Conservation (phyloP, 1,140 invertebrate species). For the Meloidogyne floridensis region DNA sequence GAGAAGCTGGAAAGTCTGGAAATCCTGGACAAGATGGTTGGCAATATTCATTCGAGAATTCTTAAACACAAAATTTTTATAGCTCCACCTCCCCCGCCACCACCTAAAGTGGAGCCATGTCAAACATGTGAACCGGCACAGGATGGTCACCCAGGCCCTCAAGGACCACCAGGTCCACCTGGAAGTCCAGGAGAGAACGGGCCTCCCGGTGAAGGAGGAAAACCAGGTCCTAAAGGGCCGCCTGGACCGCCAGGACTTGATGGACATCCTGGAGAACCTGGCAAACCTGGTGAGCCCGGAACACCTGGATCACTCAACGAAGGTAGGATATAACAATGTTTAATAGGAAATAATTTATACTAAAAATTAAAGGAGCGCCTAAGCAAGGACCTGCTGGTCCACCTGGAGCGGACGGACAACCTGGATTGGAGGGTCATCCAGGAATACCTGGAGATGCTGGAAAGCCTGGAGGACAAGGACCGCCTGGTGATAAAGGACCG, state of each 20-base stretch:
- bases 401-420: slow-evolving; percentile 14
- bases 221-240: slow-evolving; percentile 24
- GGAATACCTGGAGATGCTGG: slow-evolving; percentile 7
- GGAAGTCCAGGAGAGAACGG: slow-evolving; percentile 43
- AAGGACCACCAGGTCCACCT: slow-evolving; percentile 39
- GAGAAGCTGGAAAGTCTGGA: slow-evolving; percentile 1
- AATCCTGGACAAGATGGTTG: slow-evolving; percentile 24
- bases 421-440: slow-evolving; percentile 15
- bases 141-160: slow-evolving; percentile 15
- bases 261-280: slow-evolving; percentile 20
- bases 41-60: not conserved
- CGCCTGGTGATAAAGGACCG: slow-evolving; percentile 17
- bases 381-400: slow-evolving; percentile 42
- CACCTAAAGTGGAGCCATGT: slow-evolving; percentile 11
- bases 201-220: slow-evolving; percentile 37
- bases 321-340: not conserved
- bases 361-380: slow-evolving; percentile 41
- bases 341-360: not conserved
- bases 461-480: slow-evolving; percentile 10
- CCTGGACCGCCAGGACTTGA: slow-evolving; percentile 33
- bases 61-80: not conserved
- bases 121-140: slow-evolving; percentile 18
- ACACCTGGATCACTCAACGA: slow-evolving; percentile 10
- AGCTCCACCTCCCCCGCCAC: slow-evolving; percentile 19
- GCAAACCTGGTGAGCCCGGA: slow-evolving; percentile 16